Conservation (phyloP, 2,888 invertebrate genomes). For the Automeris io region DNA sequence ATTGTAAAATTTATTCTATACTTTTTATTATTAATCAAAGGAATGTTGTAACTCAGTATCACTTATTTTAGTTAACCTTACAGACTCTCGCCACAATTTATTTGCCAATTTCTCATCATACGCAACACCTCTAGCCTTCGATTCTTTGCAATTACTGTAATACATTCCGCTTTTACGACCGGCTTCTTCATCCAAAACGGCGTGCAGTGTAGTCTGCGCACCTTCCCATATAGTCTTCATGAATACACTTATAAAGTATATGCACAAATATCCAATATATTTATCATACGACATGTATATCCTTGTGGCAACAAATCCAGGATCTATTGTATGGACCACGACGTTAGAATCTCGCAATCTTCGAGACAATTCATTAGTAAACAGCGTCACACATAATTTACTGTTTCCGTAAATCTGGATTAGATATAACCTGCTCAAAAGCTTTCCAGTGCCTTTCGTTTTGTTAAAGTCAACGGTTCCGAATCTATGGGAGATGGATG, state of each 20-base stretch:
- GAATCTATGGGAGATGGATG: constrained; percentile 84
- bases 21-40: no score
- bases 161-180: constrained; percentile 80
- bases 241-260: constrained; percentile 79
- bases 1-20: no score
- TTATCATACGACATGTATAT: constrained; percentile 78
- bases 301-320: constrained; percentile 88
- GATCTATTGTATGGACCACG: constrained; percentile 88
- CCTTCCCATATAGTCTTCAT: constrained; percentile 88
- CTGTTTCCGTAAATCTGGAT: constrained; percentile 80
- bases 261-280: constrained; percentile 71
- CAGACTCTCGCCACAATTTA: constrained; percentile 27
- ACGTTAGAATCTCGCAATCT: constrained; percentile 79
- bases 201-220: constrained; percentile 86
- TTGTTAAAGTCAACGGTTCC: constrained; percentile 82
- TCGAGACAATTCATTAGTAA: constrained; percentile 83
- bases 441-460: constrained; percentile 76
- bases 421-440: constrained; percentile 58
- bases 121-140: constrained; percentile 68
- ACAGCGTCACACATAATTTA: constrained; percentile 85
- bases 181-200: constrained; percentile 72
- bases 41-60: constrained; percentile 14
- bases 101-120: constrained; percentile 65
- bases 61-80: constrained; percentile 18
- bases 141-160: constrained; percentile 82